phyloP scores from a whole-genome alignment of 92 coral and sea anemone species.

The Actinernus sp. region DNA sequence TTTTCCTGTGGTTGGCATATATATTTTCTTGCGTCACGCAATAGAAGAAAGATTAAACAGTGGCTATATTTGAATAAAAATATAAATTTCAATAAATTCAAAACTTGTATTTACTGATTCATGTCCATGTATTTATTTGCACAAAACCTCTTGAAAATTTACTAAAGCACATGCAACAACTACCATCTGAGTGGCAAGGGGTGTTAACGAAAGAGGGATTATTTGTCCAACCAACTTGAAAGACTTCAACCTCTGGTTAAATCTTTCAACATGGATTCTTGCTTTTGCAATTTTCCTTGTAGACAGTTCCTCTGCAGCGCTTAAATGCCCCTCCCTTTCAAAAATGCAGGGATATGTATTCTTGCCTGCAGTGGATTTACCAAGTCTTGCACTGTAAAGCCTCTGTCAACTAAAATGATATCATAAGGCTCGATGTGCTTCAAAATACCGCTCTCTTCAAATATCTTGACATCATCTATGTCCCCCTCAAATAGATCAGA shows the following conservation, averaged over 20 bases:
- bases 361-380: slow-evolving; percentile 48
- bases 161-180: slow-evolving; percentile 57
- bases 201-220: slow-evolving; percentile 52
- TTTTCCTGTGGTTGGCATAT: too few species aligned
- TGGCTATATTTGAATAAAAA: too few species aligned
- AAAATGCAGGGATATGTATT: slow-evolving; percentile 43
- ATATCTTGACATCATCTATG: slow-evolving; percentile 39
- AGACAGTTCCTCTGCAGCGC: slow-evolving; percentile 43
- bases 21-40: too few species aligned
- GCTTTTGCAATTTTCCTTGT: slow-evolving; percentile 51
- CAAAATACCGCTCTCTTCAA: slow-evolving; percentile 49
- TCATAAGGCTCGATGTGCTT: slow-evolving; percentile 38
- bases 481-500: slow-evolving; percentile 60
- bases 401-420: slow-evolving; percentile 44
- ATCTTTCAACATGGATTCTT: slow-evolving; percentile 61
- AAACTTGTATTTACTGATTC: background rate
- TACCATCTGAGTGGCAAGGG: slow-evolving; percentile 75
- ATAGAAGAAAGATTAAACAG: too few species aligned
- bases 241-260: slow-evolving; percentile 54
- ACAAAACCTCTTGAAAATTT: slow-evolving; percentile 59
- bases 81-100: too few species aligned
- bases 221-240: slow-evolving; percentile 35
- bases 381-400: slow-evolving; percentile 56
- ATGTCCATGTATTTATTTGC: slow-evolving; percentile 26
- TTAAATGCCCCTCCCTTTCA: slow-evolving; percentile 33